Percentiles rank a stretch among this genome's conserved stretches.
Conservation (phyloP, 2,888 invertebrate species). For the Endomychus coccineus region DNA sequence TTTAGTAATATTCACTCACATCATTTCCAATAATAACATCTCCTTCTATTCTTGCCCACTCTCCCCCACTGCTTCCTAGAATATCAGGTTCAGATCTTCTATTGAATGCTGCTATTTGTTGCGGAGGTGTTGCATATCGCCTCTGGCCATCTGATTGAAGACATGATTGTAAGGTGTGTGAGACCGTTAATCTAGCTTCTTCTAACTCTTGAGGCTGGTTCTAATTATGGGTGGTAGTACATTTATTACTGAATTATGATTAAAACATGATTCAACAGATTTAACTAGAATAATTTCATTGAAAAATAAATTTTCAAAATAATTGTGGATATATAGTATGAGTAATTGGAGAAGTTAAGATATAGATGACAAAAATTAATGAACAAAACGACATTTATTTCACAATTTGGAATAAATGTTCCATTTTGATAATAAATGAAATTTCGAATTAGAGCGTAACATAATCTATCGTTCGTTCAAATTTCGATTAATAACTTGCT, state of each 20-base stretch:
- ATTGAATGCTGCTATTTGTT: conserved; percentile 85
- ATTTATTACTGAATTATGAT: too few species aligned
- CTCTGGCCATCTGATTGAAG: conserved; percentile 75
- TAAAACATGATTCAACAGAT: background rate
- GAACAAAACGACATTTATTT: too few species aligned
- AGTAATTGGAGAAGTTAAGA: too few species aligned
- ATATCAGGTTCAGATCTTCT: conserved; percentile 67
- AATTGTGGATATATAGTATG: too few species aligned
- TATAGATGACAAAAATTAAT: too few species aligned
- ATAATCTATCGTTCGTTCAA: too few species aligned
- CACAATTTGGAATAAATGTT: too few species aligned
- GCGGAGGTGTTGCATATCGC: conserved; percentile 79
- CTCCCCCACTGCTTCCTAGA: conserved; percentile 50
- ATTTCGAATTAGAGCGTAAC: too few species aligned
- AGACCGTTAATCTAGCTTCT: conserved; percentile 74
- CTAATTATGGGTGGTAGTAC: too few species aligned
- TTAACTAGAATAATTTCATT: background rate
- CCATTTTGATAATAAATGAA: too few species aligned
- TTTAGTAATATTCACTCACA: conserved; percentile 37
- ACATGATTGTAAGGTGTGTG: conserved; percentile 79
- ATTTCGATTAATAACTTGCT: too few species aligned
- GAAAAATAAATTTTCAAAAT: too few species aligned
- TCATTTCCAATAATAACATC: conserved; percentile 72
- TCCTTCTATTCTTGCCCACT: conserved; percentile 57
- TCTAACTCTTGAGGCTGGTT: conserved; percentile 72